Conservation (phyloP, 2,888 invertebrate genomes). For the Dryadula phaetusa region DNA sequence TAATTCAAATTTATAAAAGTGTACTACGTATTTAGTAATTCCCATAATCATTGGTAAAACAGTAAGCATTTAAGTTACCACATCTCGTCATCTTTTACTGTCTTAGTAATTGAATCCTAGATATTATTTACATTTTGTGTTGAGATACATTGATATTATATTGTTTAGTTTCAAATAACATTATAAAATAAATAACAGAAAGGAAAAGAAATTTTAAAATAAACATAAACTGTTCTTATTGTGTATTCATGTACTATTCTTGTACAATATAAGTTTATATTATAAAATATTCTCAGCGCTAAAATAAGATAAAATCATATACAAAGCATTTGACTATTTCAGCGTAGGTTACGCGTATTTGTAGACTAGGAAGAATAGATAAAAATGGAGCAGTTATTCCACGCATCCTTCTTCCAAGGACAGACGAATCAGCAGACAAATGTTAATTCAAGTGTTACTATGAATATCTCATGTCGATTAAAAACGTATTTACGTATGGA, state of each 20-base stretch:
- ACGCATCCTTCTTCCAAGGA: conserved; percentile 81
- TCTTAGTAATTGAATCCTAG: too few species aligned
- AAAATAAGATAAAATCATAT: conserved; percentile 20
- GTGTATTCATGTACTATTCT: not conserved
- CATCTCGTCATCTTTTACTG: too few species aligned
- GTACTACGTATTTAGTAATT: too few species aligned
- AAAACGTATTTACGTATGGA: conserved; percentile 60
- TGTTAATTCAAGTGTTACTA: conserved; percentile 75
- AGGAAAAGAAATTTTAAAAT: too few species aligned
- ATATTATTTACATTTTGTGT: too few species aligned
- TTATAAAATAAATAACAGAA: too few species aligned
- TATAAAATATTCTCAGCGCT: conserved; percentile 19
- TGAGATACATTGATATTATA: too few species aligned
- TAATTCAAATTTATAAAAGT: too few species aligned
- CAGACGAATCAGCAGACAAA: conserved; percentile 71
- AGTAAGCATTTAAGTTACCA: too few species aligned
- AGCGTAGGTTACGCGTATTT: not conserved
- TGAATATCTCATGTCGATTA: conserved; percentile 75
- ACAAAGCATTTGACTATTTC: conserved; percentile 19
- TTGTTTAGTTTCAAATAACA: too few species aligned
- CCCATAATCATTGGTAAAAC: too few species aligned
- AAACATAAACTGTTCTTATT: too few species aligned
- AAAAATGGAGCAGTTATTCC: conserved; percentile 30
- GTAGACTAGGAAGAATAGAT: conserved; percentile 18
- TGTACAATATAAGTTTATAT: not conserved